Evolutionary conservation across 2,113 vertebrate genomes (phyloP), one percentile per base, ranked within the genome.

Genomic region (Petroica traversi): DNA sequence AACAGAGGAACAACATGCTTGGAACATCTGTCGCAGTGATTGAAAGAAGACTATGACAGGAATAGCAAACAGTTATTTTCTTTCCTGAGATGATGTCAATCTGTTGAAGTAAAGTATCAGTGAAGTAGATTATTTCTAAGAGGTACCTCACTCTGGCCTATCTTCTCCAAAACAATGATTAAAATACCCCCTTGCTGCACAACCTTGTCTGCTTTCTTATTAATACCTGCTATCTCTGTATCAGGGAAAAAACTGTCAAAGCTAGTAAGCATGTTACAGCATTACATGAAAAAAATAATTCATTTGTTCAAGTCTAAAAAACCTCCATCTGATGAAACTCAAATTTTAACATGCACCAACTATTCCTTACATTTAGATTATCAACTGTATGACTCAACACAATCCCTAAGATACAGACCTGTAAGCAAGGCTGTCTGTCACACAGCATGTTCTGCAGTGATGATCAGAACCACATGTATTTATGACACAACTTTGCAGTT

Each of bases 41-140:
- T 95, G 96, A 95, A 95, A 95, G 93, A 93, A 95, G 59, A 49
- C 85, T 94, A 59, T 4, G 63, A 86, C 67, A 94, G 81, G 90
- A 96, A 97, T 48, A 94, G 94, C 88, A 97, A 96, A 96, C 71
- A 93, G 51, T 90, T 95, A 92, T 95, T 97, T 97, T 95, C 88
- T 88, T 80, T 80, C 77, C 64, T 0, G 19, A 95, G 64, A 88
- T 88, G 51, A 84, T 92, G 82, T 93, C 96, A 96, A 57, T 83
- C 92, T 90, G 41, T n/a, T 61, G 40, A 95, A 92, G 79, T 48
- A 52, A 95, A 82, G 52, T 55, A 92, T 71, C 75, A 54, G 73
- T 74, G 46, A 87, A 75, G 57, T 24, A 85, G 71, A 88, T 63
- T 75, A 55, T 73, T 89, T 92, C 75, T 40, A 69, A 71, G 33